Evolutionary conservation across 2,888 invertebrate genomes (phyloP).

Genomic region (Platycheirus rosarum): DNA sequence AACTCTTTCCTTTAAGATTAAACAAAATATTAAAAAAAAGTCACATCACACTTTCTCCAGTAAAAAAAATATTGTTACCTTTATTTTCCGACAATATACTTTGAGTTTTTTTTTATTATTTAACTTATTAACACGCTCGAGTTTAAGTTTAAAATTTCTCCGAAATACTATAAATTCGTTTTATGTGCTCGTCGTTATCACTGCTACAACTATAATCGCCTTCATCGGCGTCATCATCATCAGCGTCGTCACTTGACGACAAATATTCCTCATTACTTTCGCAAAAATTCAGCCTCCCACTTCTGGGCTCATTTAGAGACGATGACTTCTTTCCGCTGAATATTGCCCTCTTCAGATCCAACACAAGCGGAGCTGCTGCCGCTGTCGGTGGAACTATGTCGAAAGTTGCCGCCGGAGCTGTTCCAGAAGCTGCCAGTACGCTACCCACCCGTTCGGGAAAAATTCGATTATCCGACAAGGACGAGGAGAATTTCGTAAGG

Average conservation of each 20-base stretch:
- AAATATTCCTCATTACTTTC: slow-evolving; percentile 64
- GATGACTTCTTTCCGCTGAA: slow-evolving; percentile 75
- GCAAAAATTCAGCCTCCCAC: slow-evolving; percentile 42
- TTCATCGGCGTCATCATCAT: slow-evolving; percentile 58
- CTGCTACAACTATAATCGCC: slow-evolving; percentile 73
- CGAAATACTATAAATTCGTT: slow-evolving; percentile 82
- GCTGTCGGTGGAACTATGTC: slow-evolving; percentile 78
- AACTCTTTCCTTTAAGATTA: too few relatives aligned
- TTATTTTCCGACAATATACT: neutral
- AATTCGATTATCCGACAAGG: slow-evolving; percentile 80
- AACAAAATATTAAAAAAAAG: too few relatives aligned
- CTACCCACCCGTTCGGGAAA: slow-evolving; percentile 78
- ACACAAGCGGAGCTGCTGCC: slow-evolving; percentile 76
- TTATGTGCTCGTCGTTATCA: slow-evolving; percentile 81
- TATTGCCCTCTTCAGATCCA: slow-evolving; percentile 80
- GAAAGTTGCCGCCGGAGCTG: slow-evolving; percentile 75
- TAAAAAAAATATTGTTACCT: too few relatives aligned
- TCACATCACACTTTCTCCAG: neutral
- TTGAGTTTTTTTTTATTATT: neutral
- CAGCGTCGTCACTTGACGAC: slow-evolving; percentile 55
- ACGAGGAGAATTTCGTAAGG: slow-evolving; percentile 80
- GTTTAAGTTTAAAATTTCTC: slow-evolving; percentile 79
- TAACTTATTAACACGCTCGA: slow-evolving; percentile 26
- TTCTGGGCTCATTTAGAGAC: slow-evolving; percentile 49
- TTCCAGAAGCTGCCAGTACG: slow-evolving; percentile 66